phyloP scores from a whole-genome alignment of 1,140 invertebrate species.

The Eumeta japonica region DNA sequence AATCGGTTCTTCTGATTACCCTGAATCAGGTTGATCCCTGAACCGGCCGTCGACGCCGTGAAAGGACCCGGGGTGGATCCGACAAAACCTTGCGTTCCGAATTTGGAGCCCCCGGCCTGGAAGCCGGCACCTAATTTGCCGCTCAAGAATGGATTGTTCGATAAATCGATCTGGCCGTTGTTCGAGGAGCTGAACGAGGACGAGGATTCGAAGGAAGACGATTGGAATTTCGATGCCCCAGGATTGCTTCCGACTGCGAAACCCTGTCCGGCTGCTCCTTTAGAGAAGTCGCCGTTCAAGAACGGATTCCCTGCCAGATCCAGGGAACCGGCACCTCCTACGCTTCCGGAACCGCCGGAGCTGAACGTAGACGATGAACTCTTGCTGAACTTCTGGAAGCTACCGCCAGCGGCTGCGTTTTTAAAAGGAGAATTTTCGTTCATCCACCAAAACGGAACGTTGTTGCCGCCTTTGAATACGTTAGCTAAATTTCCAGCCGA shows the following conservation, averaged over 20 bases:
- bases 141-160: conserved; percentile 31
- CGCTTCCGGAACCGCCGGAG: conserved; percentile 22
- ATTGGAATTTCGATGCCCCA: conserved; percentile 17
- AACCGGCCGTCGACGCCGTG: conserved; percentile 19
- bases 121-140: conserved; percentile 9
- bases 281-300: conserved; percentile 41
- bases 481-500: conserved; percentile 24
- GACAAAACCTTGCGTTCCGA: conserved; percentile 17
- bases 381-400: conserved; percentile 27
- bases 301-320: conserved; percentile 42
- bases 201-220: conserved; percentile 11
- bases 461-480: conserved; percentile 22
- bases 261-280: conserved; percentile 17
- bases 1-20: conserved; percentile 34
- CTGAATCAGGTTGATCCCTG: conserved; percentile 39
- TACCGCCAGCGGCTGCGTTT: conserved; percentile 17
- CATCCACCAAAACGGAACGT: conserved; percentile 58
- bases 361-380: conserved; percentile 23
- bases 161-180: conserved; percentile 19
- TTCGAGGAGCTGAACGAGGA: neutral
- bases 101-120: conserved; percentile 1
- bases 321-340: conserved; percentile 10
- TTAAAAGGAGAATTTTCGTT: conserved; percentile 56
- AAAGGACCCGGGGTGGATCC: conserved; percentile 38
- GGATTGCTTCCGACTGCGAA: conserved; percentile 7